Evolutionary conservation across 2,797 vertebrate species (phyloP), one percentile per base, ranked within the genome.

Genomic region (Eupleurogrammus muticus): DNA sequence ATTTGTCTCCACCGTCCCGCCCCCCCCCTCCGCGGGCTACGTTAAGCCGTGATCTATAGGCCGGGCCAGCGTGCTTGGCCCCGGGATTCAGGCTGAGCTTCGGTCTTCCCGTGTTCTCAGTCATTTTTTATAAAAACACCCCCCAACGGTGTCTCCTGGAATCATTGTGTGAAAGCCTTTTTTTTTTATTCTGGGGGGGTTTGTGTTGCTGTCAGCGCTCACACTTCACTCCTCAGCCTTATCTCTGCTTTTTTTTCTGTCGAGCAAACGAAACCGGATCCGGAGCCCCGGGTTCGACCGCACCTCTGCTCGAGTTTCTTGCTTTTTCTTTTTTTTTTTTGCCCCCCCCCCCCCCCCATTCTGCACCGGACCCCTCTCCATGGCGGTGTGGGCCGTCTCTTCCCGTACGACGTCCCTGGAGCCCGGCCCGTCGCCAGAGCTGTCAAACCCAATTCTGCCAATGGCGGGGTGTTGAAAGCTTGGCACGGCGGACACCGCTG

Each of bases 391-490:
- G 56, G 70, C n/a, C 75, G 55, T 81, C 77, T 90, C 83, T 83
- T 86, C 79, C 78, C 65, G 66, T 73, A 72, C 84, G 62, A 60
- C 40, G 79, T 89, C 87, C 86, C 87, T 79, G 82, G 90, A 88
- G 87, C 70, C 74, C 70, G 42, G 87, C 92, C 91, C 87, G 83
- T 87, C 77, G 77, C 79, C 82, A 70, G 86, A 85, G 88, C 92
- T 94, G 92, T 94, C 93, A 90, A 90, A 93, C 69, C 81, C 86
- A 90, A 93, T 94, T 91, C 81, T 84, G 85, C 82, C 90, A 89
- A 85, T 83, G 82, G 80, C 71, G 74, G 40, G 88, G 88, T 90
- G 93, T 90, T 93, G 93, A 93, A 93, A 93, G 92, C 91, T 88
- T 88, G 90, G 86, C 86, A 56, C 82, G 83, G 83, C 67, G 87